Conservation (phyloP, 2,113 vertebrate genomes). For the Syrmaticus mikado region DNA sequence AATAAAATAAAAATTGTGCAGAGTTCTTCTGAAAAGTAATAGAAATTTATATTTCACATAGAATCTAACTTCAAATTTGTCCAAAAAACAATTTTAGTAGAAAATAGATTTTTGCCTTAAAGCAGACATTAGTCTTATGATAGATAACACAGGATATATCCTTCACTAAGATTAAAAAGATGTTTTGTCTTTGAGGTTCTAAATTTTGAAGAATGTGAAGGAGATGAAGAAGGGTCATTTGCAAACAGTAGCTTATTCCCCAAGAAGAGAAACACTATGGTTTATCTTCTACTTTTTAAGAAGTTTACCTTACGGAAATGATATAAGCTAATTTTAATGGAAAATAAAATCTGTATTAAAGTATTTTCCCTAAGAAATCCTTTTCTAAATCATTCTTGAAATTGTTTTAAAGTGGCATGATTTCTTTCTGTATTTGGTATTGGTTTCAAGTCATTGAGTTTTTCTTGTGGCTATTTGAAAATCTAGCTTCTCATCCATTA, state of each 20-base stretch:
- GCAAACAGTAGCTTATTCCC: not conserved
- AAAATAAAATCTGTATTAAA: not conserved
- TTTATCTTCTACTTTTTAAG: not conserved
- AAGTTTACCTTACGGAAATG: not conserved
- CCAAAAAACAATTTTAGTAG: not conserved
- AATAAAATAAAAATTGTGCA: not conserved
- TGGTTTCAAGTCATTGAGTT: not conserved
- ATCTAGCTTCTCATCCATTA: not conserved
- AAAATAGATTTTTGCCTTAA: not conserved
- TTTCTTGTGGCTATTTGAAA: not conserved
- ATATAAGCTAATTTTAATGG: not conserved
- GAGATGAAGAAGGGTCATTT: not conserved
- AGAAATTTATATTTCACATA: not conserved
- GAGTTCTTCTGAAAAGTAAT: not conserved
- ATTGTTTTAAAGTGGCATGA: not conserved
- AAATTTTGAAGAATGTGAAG: not conserved
- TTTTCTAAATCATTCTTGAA: not conserved
- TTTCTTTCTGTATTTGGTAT: not conserved
- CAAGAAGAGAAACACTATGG: not conserved
- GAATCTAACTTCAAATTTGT: not conserved
- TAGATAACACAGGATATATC: not conserved
- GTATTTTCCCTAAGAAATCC: not conserved
- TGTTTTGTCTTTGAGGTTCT: not conserved
- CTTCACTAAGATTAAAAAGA: not conserved
- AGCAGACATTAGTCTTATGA: not conserved